Evolutionary conservation across 2,113 vertebrate genomes (phyloP), one percentile per base, ranked within the genome.

Genomic region (Ciconia maguari): DNA sequence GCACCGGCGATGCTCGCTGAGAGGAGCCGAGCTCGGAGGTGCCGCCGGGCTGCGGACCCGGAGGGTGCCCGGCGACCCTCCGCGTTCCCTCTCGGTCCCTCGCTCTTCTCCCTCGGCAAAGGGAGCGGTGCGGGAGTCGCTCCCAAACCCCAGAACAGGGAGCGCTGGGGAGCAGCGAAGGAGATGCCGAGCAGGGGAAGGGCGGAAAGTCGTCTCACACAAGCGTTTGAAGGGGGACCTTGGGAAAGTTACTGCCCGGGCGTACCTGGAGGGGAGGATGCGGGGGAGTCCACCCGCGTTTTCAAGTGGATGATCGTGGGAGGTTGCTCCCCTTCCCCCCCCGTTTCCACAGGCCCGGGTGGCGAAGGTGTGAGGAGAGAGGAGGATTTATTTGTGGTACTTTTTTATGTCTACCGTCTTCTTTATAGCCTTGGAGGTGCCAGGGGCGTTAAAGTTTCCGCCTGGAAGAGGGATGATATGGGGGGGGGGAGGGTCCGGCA

Each of bases 261-360:
- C 0, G 13, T 2, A 19, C 5, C 38, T 17, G 11, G 21, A 13
- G 21, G 36, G n/a, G 11, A 24, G 49, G 11, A 8, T 17, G 38
- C 1, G 6, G 6, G 19, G 11, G 2, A 55, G 2, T 4, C 38
- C 46, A 6, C 64, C 17, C 5, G 12, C 9, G 2, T 74, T 87
- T 83, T 81, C 20, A 57, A 44, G 18, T 2, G 55, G 30, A 7
- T 29, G 19, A 9, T 29, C 3, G 42, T 6, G 34, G 29, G 54
- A 57, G 9, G 12, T 17, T 70, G 10, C 13, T 44, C 9, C 29
- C n/a, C n/a, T 3, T 62, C 22, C 4, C 19, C 19, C 13, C 2
- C 54, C 41, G 2, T 61, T 81, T 83, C 77, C 68, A 25, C 17
- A 13, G 76, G 36, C 11, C 48, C 24, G 15, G 16, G 14, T 26